Conservation (phyloP, 1,140 invertebrate genomes). For the Papilio xuthus region DNA sequence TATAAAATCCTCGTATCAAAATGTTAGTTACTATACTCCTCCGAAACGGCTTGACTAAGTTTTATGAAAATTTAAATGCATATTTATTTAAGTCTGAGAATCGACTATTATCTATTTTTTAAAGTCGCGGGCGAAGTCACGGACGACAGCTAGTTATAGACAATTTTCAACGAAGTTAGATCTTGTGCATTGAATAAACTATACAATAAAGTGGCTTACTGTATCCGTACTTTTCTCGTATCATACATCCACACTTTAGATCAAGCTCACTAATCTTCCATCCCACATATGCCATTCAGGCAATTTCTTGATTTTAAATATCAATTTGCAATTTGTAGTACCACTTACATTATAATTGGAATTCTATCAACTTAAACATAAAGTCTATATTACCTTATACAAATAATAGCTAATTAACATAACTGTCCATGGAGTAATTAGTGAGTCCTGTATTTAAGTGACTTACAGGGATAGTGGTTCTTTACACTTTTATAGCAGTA, state of each 20-base stretch:
- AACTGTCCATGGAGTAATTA: conserved; percentile 20
- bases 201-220: neutral
- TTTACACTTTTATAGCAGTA: conserved; percentile 13
- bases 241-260: neutral
- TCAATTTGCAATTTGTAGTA: neutral
- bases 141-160: neutral
- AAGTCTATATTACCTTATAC: neutral
- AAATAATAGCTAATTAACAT: conserved; percentile 21
- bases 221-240: neutral
- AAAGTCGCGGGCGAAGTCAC: too few relatives aligned
- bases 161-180: neutral
- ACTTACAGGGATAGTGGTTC: conserved; percentile 27
- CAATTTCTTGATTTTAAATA: neutral
- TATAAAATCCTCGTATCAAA: too few relatives aligned
- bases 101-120: too few relatives aligned
- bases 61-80: too few relatives aligned
- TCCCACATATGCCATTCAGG: neutral
- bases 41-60: too few relatives aligned
- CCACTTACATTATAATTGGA: neutral
- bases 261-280: neutral
- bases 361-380: neutral
- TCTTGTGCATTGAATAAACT: neutral
- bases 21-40: too few relatives aligned
- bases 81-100: too few relatives aligned
- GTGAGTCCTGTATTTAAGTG: conserved; percentile 20